These are phyloP conservation scores for Sebastes vulpes DNA, from an alignment of 2,797 vertebrate genomes.

Conservation along the genomic window DNA sequence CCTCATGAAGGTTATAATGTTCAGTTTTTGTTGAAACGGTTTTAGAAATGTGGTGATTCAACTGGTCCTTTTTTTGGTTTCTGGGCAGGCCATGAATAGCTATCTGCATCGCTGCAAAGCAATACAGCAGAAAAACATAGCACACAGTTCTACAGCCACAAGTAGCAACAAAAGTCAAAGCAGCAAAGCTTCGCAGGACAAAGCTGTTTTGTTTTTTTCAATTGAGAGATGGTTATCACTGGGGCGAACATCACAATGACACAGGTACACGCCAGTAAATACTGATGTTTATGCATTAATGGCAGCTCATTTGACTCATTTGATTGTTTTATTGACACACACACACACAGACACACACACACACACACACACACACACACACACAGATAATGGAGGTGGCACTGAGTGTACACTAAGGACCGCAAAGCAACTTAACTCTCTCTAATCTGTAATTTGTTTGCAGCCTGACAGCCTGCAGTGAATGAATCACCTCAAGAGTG, in stretches of 20 bases:
- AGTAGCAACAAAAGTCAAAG: background rate
- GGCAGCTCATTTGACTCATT: background rate
- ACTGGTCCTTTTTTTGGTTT: background rate
- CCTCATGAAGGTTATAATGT: background rate
- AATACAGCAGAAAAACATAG: too few species aligned
- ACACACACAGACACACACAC: background rate
- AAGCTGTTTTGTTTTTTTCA: background rate
- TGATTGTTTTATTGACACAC: background rate
- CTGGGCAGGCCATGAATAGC: background rate
- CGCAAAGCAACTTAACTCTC: background rate
- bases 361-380: background rate
- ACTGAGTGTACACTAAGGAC: background rate
- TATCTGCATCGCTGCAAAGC: background rate
- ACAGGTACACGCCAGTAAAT: background rate
- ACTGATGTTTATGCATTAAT: background rate
- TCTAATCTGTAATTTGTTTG: slow-evolving; percentile 3
- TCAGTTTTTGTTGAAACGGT: background rate
- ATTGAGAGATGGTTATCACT: background rate
- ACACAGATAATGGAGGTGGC: background rate
- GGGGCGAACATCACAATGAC: background rate
- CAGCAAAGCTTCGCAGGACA: background rate
- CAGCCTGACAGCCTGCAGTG: background rate
- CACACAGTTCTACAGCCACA: background rate
- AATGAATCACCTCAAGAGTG: background rate
- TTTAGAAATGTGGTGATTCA: background rate